Evolutionary conservation across 2,797 vertebrate species (phyloP).

Genomic region (Oreonectes daqikongensis): DNA sequence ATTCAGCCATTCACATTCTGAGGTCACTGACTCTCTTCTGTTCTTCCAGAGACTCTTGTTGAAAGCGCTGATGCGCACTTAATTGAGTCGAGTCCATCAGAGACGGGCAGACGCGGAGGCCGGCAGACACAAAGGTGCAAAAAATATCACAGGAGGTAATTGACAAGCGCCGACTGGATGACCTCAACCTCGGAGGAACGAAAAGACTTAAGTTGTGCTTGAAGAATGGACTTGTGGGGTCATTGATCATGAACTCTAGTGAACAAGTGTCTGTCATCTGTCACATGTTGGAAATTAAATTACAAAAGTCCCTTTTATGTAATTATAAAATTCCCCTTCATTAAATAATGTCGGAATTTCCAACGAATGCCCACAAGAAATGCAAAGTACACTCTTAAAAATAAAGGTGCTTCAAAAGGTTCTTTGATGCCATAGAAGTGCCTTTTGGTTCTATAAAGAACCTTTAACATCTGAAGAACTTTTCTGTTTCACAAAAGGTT

Average conservation of each 20-base stretch:
- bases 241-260: conserved; percentile 1
- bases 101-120: conserved; percentile 30
- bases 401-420: too few species aligned
- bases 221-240: conserved; percentile 10
- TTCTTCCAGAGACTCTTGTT: conserved; percentile 64
- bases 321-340: not conserved
- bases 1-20: conserved; percentile 47
- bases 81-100: conserved; percentile 68
- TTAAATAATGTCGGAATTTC: not conserved
- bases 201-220: conserved; percentile 21
- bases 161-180: conserved; percentile 32
- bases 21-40: conserved; percentile 66
- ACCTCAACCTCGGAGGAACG: conserved; percentile 42
- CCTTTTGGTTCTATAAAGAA: too few species aligned
- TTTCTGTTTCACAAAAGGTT: too few species aligned
- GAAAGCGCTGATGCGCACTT: conserved; percentile 69
- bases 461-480: too few species aligned
- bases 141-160: conserved; percentile 48
- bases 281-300: not conserved
- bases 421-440: too few species aligned
- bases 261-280: not conserved
- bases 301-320: not conserved
- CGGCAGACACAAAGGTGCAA: conserved; percentile 41
- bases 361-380: not conserved
- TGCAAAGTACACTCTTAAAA: too few species aligned